Evolutionary conservation across 2,888 invertebrate genomes (phyloP).

Genomic region (Andrena dorsata): DNA sequence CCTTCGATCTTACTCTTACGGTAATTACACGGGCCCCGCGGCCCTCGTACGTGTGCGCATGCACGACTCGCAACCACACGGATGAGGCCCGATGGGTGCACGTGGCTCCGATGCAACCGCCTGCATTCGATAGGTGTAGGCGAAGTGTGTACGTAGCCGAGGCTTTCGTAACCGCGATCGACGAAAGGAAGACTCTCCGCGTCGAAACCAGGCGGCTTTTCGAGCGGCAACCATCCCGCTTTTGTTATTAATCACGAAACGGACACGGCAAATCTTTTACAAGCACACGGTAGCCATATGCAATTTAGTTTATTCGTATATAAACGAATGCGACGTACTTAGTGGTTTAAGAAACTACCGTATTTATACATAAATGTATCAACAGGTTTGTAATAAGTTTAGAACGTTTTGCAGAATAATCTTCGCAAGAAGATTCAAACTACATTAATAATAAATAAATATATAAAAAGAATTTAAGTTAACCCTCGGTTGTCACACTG

Average conservation of each 20-base stretch:
- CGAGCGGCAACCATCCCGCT: constrained; percentile 27
- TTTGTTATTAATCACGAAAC: constrained; percentile 34
- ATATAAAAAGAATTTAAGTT: too few species aligned
- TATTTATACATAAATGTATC: too few species aligned
- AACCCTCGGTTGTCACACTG: too few species aligned
- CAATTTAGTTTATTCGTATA: too few species aligned
- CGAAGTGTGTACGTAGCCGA: constrained; percentile 19
- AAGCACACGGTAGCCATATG: too few species aligned
- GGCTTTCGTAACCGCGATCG: constrained; percentile 41
- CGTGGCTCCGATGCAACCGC: constrained; percentile 39
- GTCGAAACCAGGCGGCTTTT: constrained; percentile 43
- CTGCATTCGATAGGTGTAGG: constrained; percentile 43
- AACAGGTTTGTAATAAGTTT: too few species aligned
- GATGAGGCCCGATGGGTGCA: constrained; percentile 49
- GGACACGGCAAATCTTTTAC: too few species aligned
- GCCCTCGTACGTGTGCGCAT: constrained; percentile 42
- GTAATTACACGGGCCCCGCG: constrained; percentile 76
- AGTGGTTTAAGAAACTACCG: neutral
- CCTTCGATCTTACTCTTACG: constrained; percentile 80
- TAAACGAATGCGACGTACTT: neutral
- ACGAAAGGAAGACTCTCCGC: constrained; percentile 53
- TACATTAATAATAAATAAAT: too few species aligned
- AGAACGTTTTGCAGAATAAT: too few species aligned
- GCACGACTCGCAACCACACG: constrained; percentile 18
- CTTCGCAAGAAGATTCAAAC: too few species aligned